Base-by-base conservation (phyloP, 2,888 invertebrate genomes). In the Agrotis segetum region DNA sequence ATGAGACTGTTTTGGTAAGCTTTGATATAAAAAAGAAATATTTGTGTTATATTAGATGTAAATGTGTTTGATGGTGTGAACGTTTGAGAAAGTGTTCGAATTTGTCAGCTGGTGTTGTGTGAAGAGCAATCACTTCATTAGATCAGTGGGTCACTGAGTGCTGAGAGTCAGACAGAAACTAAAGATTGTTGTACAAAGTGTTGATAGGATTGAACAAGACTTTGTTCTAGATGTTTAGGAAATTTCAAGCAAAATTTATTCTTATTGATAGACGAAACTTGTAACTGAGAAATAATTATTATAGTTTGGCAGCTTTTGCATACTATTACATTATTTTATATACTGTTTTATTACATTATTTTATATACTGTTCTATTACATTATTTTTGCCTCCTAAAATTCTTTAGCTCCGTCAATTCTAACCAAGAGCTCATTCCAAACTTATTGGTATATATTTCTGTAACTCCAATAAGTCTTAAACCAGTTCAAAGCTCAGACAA, bases 11-110 rank as follows among this genome's bases (percentile, higher is more conserved):
- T 85, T 81, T 74, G 69, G 53, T 79, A 75, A 81, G 81, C 84
- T 85, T 85, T 86, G 84, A 88, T 83, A 85, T 85, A 76, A 65
- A 70, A 74, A 82, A 81, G 65, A 81, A 82, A 74, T 82, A 79
- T 82, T 73, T 68, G 82, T 77, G 79, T 78, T 81, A 81, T 84
- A 87, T 85, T 84, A 84, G 77, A 71, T 75, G 83, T 76, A 81
- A 79, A 82, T 85, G 77, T 74, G 52, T 74, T 56, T 66, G 77
- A 68, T 80, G 80, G 66, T 72, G 74, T 74, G 82, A 64, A 53
- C 58, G 75, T 80, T 63, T 44, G 49, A 67, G 60, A 73, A 67
- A 74, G 34, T 58, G 58, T 61, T 73, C 49, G 34, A 71, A 61
- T 66, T 68, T 74, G 59, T 60, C 69, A 62, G 52, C 46, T 29